Percentiles rank a stretch among this genome's conserved stretches.
Conservation (phyloP, 2,113 vertebrate species). For the Butorides virescens region DNA sequence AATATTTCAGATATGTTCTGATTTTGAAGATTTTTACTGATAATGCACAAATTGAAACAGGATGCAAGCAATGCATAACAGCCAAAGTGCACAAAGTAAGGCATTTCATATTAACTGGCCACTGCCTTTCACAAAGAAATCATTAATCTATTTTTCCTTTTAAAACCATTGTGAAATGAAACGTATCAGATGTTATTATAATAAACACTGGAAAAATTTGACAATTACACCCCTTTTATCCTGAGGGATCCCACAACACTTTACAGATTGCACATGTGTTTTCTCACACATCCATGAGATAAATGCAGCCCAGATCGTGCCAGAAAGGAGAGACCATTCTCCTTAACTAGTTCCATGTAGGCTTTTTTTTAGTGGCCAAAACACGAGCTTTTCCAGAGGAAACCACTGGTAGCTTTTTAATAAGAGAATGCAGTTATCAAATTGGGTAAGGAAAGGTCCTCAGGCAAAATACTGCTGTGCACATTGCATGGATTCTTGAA, state of each 20-base stretch:
- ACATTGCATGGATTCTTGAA: neutral
- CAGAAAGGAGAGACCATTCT: neutral
- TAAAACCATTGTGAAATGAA: neutral
- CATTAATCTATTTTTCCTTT: neutral
- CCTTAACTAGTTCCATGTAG: neutral
- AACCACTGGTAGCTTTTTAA: neutral
- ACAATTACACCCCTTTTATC: neutral
- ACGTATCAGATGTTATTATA: neutral
- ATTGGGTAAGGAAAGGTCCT: neutral
- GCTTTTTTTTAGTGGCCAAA: neutral
- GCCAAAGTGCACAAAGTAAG: neutral
- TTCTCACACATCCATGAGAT: neutral
- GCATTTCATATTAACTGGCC: neutral
- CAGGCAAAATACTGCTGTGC: neutral
- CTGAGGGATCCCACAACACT: neutral
- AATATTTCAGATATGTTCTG: neutral
- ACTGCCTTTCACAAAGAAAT: neutral
- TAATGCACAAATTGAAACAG: slow-evolving; percentile 1
- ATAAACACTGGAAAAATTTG: neutral
- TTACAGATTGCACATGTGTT: neutral
- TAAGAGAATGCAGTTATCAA: neutral
- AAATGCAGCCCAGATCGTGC: neutral
- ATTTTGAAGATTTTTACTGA: neutral
- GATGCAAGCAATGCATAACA: neutral
- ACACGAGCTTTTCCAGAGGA: neutral